Conservation (phyloP, 1,140 invertebrate species). For the Nixonia krombeini region DNA sequence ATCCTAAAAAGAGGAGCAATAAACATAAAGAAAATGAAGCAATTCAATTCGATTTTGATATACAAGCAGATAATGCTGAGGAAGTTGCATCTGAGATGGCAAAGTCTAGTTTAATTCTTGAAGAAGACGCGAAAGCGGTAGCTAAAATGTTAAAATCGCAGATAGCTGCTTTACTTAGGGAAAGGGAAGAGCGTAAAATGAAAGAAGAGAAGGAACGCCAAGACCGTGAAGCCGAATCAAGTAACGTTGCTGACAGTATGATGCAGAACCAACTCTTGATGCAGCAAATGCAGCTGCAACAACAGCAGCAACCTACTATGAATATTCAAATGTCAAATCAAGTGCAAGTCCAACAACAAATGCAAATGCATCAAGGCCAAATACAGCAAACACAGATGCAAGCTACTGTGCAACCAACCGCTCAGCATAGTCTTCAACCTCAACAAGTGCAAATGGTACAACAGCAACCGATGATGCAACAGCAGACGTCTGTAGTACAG, state of each 20-base stretch:
- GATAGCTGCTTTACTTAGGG: conserved; percentile 77
- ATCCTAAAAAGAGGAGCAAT: conserved; percentile 95
- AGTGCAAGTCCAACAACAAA: conserved; percentile 57
- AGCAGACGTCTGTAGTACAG: conserved; percentile 75
- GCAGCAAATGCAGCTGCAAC: conserved; percentile 75
- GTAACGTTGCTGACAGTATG: conserved; percentile 49
- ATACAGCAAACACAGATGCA: conserved; percentile 63
- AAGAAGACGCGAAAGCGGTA: conserved; percentile 91
- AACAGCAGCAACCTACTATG: conserved; percentile 69
- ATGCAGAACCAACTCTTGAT: conserved; percentile 70
- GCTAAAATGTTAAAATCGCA: conserved; percentile 90
- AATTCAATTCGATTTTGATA: conserved; percentile 98
- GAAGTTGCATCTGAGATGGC: conserved; percentile 97
- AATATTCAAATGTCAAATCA: conserved; percentile 56
- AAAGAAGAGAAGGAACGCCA: conserved; percentile 70
- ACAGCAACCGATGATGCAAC: conserved; percentile 63
- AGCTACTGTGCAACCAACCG: conserved; percentile 51
- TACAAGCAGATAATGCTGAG: conserved; percentile 92
- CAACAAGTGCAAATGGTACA: conserved; percentile 67
- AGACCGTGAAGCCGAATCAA: conserved; percentile 65
- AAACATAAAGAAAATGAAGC: conserved; percentile 99
- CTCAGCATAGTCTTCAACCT: conserved; percentile 63
- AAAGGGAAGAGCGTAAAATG: conserved; percentile 75
- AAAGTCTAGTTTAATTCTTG: conserved; percentile 89
- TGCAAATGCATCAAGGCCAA: conserved; percentile 72